Evolutionary conservation across 1,140 invertebrate genomes (phyloP).

Genomic region (Caerostris darwini): DNA sequence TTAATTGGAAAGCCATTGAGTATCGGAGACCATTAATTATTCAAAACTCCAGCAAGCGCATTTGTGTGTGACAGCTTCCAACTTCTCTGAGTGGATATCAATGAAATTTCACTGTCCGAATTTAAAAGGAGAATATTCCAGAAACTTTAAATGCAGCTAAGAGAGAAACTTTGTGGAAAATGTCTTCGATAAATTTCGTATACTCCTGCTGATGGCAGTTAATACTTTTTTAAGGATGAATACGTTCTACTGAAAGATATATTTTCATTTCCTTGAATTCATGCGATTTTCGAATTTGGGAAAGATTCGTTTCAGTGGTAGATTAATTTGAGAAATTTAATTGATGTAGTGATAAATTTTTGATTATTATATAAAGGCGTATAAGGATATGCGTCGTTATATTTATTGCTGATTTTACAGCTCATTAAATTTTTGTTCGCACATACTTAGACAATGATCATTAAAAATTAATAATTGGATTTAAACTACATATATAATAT

Average conservation of each 20-base stretch:
- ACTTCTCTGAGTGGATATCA: slow-evolving; percentile 16
- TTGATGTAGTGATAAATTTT: too few relatives aligned
- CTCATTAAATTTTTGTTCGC: too few relatives aligned
- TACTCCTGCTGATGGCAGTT: neutral
- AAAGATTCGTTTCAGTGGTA: too few relatives aligned
- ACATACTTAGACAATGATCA: too few relatives aligned
- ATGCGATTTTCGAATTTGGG: neutral
- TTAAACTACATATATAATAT: too few relatives aligned
- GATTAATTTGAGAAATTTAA: too few relatives aligned
- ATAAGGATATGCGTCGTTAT: too few relatives aligned
- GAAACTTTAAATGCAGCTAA: neutral
- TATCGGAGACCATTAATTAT: slow-evolving; percentile 31
- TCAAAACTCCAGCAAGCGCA: slow-evolving; percentile 38
- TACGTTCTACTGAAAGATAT: neutral
- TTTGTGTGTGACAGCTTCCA: slow-evolving; percentile 46
- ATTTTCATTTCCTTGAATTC: neutral
- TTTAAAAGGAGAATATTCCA: neutral
- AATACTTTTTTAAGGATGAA: neutral
- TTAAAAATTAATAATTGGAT: too few relatives aligned
- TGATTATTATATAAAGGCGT: too few relatives aligned
- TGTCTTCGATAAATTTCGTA: neutral
- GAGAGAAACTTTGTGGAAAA: neutral
- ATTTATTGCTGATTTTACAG: too few relatives aligned
- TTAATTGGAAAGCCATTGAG: slow-evolving; percentile 4
- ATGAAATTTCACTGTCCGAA: neutral